Base-by-base conservation (phyloP, 1,140 invertebrate species). In the Amyelois transitella region DNA sequence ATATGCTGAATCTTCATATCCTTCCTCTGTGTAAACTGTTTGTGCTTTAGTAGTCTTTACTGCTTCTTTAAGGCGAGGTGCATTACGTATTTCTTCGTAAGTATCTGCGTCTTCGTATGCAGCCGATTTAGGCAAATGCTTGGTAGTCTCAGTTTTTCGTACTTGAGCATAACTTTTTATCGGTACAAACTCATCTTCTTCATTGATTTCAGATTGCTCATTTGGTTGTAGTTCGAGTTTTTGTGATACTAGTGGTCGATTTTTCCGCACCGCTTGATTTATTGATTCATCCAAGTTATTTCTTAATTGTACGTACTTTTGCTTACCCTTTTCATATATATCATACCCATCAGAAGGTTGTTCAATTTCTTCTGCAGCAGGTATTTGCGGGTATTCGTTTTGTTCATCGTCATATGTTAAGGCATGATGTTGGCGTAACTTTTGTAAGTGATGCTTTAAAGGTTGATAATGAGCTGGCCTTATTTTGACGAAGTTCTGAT, bases 11-110 rank as follows among this genome's bases (percentile, higher is more conserved):
- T 95, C 94, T 82, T 94, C 93, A 61, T 94, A 94, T 0, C 94
- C 94, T 88, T 95, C 93, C 82, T 95, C 94, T 3, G 92, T 92
- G 65, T 94, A 95, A 5, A 94, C 90, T 1, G 91, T 93, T 71
- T 94, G 93, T 2, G 91, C 89, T 83, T 93, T 94, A n/a, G 90
- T 90, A 63, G 93, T 92, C 47, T 91, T 92, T 0, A 94, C 89
- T 2, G 93, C 90, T 86, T 94, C 91, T 43, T 90, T 86, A 22
- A 94, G 81, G 58, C 93, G 81, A 0, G 90, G 89, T 3, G 92
- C 92, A 64, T 92, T 92, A 57, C 79, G 68, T 54, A 89, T 81
- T 67, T 93, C 92, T 55, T 93, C 92, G 1, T 88, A 85, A 2
- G 88, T 92, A 12, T 83, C 76, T 0, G 92, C 91, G 58, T 90